phyloP scores from a whole-genome alignment of 2,797 vertebrate genomes.

The Falco rusticolus region DNA sequence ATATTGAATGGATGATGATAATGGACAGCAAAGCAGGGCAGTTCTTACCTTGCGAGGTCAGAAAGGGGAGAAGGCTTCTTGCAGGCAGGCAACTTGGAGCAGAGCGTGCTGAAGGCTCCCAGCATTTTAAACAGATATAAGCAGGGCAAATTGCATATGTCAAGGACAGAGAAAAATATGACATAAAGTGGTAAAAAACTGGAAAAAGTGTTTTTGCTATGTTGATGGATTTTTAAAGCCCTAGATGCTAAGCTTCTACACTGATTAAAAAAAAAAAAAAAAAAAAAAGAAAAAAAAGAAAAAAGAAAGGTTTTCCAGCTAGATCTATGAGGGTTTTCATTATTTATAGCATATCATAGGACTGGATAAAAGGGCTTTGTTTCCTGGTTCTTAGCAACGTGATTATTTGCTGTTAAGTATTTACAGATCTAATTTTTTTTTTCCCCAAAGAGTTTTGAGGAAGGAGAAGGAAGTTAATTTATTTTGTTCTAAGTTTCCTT shows the following conservation, averaged over 20 bases:
- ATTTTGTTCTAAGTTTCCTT: constrained; percentile 13
- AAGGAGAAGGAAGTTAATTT: constrained; percentile 18
- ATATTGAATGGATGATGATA: neutral
- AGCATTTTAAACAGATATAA: neutral
- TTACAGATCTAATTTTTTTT: neutral
- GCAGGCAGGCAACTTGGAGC: neutral
- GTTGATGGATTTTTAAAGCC: constrained; percentile 18
- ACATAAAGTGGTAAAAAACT: neutral
- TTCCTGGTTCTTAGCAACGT: constrained; percentile 29
- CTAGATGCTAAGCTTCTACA: neutral
- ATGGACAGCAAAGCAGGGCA: neutral
- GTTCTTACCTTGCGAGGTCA: neutral
- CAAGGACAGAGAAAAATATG: neutral
- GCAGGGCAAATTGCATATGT: neutral
- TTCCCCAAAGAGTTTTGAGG: neutral
- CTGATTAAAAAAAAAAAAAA: neutral
- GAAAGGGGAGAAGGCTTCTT: neutral
- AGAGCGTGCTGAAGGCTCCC: neutral
- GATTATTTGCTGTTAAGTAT: constrained; percentile 60
- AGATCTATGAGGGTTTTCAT: constrained; percentile 10
- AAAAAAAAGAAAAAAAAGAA: neutral
- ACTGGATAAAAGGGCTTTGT: constrained; percentile 26
- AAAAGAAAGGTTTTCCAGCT: neutral
- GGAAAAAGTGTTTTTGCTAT: neutral
- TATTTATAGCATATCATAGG: constrained; percentile 35